Evolutionary conservation across 1,140 invertebrate genomes (phyloP).

Genomic region (Lycorma delicatula): DNA sequence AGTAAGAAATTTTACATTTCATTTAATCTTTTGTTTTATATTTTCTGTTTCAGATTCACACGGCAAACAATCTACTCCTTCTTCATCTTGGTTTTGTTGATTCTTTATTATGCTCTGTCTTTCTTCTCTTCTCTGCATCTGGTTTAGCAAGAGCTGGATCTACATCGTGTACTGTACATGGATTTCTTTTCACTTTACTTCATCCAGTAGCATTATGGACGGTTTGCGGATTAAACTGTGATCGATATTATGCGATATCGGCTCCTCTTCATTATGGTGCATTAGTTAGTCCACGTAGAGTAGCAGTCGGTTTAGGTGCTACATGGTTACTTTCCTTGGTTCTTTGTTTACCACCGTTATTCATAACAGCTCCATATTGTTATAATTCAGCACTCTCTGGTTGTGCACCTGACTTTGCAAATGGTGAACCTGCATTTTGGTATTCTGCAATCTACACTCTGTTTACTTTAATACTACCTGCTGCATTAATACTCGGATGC

Average conservation of each 20-base stretch:
- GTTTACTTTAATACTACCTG: conserved; percentile 55
- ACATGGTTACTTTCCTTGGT: conserved; percentile 43
- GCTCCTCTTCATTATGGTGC: conserved; percentile 65
- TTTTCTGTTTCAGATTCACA: conserved; percentile 44
- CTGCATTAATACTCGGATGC: conserved; percentile 56
- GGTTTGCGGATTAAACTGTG: conserved; percentile 67
- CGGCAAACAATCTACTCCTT: conserved; percentile 58
- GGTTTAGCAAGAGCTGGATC: conserved; percentile 37
- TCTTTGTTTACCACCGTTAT: conserved; percentile 40
- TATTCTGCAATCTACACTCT: conserved; percentile 55
- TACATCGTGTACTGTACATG: conserved; percentile 47
- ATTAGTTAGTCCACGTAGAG: conserved; percentile 52
- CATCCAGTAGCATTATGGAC: conserved; percentile 70
- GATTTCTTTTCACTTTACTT: conserved; percentile 56
- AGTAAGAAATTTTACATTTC: no score
- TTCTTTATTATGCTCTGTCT: conserved; percentile 51
- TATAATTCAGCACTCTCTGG: conserved; percentile 48
- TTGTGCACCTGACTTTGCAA: conserved; percentile 56
- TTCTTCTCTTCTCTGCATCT: conserved; percentile 40
- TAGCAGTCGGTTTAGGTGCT: conserved; percentile 39
- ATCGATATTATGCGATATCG: conserved; percentile 68
- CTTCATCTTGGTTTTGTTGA: conserved; percentile 62
- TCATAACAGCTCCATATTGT: conserved; percentile 39
- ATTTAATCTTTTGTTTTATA: neutral
- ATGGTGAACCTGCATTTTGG: conserved; percentile 43